Conservation (phyloP, 2,888 invertebrate genomes). For the Lithophane leautieri region DNA sequence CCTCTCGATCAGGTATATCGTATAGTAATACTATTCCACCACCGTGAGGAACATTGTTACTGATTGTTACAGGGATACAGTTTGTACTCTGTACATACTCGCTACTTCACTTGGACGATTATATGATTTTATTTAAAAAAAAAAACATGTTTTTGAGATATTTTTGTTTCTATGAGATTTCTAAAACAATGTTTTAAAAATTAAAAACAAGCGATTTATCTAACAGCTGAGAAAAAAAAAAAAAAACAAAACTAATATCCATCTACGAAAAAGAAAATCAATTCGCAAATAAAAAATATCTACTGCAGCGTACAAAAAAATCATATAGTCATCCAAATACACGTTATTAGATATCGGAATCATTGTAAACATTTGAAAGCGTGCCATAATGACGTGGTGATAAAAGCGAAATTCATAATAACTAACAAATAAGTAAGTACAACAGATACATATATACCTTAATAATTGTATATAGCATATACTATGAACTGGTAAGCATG, state of each 20-base stretch:
- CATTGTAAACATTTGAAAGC: slow-evolving; percentile 91
- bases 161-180: background rate
- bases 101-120: slow-evolving; percentile 81
- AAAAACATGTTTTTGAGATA: background rate
- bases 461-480: slow-evolving; percentile 85
- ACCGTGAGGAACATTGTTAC: slow-evolving; percentile 80
- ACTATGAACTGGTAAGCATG: slow-evolving; percentile 90
- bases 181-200: background rate
- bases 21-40: slow-evolving; percentile 69
- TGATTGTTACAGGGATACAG: slow-evolving; percentile 80
- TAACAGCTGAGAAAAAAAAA: background rate
- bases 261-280: slow-evolving; percentile 2
- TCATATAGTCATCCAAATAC: slow-evolving; percentile 85
- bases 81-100: slow-evolving; percentile 79
- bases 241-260: background rate
- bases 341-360: slow-evolving; percentile 75
- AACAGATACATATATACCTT: slow-evolving; percentile 87
- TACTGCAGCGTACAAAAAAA: slow-evolving; percentile 41
- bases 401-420: slow-evolving; percentile 81
- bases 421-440: slow-evolving; percentile 89
- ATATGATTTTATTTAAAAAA: slow-evolving; percentile 68
- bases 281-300: background rate
- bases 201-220: background rate
- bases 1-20: slow-evolving; percentile 70
- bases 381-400: slow-evolving; percentile 87